Evolutionary conservation across 2,797 vertebrate genomes (phyloP).

Genomic region (Anolis apletophallus): DNA sequence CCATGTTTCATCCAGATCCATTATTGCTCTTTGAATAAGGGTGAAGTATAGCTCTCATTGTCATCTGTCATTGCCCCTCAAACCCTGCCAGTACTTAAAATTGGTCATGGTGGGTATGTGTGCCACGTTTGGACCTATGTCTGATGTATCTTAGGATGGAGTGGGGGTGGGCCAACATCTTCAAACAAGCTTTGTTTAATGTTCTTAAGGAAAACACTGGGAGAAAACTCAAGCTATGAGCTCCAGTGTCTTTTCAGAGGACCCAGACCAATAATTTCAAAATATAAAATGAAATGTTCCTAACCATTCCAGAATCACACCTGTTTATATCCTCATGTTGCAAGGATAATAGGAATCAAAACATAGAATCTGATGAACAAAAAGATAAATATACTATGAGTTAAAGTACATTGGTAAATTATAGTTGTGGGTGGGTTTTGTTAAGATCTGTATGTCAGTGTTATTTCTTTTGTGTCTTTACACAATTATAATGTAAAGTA

Average conservation of each 20-base stretch:
- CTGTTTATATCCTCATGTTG: background rate
- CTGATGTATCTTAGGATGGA: no score
- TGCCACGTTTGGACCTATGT: no score
- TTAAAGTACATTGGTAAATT: background rate
- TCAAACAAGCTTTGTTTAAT: no score
- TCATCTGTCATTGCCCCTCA: no score
- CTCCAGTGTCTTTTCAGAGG: background rate
- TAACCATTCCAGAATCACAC: background rate
- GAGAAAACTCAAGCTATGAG: no score
- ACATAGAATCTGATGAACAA: conserved; percentile 11
- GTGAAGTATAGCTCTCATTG: no score
- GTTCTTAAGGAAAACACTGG: no score
- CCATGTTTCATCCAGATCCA: no score
- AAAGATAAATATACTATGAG: background rate
- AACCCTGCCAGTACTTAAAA: no score
- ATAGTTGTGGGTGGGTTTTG: background rate
- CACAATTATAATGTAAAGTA: background rate
- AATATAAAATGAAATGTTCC: background rate
- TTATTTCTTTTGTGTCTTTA: background rate
- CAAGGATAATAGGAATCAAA: background rate
- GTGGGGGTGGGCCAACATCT: no score
- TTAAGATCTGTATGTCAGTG: background rate
- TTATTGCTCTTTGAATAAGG: no score
- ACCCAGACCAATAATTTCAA: background rate
- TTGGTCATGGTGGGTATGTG: no score